Evolutionary conservation across 37 sponge, comb jelly and placozoan species (phyloP).

Genomic region (Ephydatia muelleri): DNA sequence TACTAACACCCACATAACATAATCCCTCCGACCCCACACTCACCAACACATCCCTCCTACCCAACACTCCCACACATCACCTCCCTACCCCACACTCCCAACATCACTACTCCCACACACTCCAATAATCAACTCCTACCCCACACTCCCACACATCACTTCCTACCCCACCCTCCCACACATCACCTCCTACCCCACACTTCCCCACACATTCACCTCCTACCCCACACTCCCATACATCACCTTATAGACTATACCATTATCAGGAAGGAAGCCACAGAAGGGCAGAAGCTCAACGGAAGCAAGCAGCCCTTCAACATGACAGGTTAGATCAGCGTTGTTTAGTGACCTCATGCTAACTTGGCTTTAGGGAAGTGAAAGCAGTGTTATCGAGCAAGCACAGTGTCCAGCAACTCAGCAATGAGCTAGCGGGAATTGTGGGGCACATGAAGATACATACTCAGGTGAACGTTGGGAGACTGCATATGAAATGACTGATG

Average conservation of each 20-base stretch:
- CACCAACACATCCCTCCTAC: no score
- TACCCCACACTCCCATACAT: neutral
- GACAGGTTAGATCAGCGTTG: neutral
- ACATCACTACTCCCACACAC: no score
- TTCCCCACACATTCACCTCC: neutral
- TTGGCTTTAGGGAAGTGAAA: constrained; percentile 38
- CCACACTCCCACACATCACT: no score
- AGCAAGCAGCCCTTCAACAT: neutral
- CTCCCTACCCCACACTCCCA: no score
- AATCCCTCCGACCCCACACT: no score
- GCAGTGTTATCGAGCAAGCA: constrained; percentile 40
- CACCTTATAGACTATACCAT: neutral
- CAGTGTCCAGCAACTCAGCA: constrained; percentile 61
- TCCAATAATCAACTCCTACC: no score
- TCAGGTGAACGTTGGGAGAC: neutral
- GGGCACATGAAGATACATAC: no score
- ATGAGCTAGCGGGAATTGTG: constrained; percentile 15
- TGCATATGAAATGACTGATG: no score
- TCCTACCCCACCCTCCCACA: no score
- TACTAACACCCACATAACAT: no score
- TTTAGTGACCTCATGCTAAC: neutral
- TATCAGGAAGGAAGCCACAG: neutral
- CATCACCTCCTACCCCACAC: neutral
- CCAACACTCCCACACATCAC: no score
- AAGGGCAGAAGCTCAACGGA: neutral